Percentiles rank a stretch among this genome's conserved stretches.
These are phyloP conservation scores for Hymenopus coronatus DNA, from an alignment of 2,888 invertebrate species.

Conservation along the genomic window DNA sequence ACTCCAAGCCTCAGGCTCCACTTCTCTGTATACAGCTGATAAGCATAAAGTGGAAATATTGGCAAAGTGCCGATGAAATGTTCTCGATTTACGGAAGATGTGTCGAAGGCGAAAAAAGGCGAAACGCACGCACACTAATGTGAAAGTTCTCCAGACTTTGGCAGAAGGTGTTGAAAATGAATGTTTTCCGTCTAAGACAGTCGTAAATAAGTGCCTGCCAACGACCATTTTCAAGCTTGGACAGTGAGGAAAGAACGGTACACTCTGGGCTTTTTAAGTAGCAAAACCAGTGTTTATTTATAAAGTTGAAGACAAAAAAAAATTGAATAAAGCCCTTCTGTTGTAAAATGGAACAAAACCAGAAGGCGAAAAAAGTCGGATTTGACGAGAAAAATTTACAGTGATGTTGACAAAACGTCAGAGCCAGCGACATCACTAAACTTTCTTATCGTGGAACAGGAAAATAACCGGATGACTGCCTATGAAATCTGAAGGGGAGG, in stretches of 20 bases:
- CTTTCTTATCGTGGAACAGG: background rate
- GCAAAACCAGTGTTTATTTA: background rate
- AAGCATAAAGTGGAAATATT: background rate
- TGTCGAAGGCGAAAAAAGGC: background rate
- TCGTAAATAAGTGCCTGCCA: background rate
- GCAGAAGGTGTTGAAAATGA: background rate
- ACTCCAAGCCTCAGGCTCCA: background rate
- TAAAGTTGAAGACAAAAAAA: background rate
- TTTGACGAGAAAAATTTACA: background rate
- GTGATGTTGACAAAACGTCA: background rate
- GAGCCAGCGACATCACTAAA: background rate
- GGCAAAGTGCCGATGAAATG: background rate
- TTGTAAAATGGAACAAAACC: background rate
- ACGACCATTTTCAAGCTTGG: background rate
- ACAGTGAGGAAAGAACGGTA: background rate
- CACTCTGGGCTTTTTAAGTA: background rate
- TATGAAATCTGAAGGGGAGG: background rate
- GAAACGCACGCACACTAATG: background rate
- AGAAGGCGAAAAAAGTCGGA: background rate
- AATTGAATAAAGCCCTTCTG: too few relatives aligned
- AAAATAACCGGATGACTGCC: background rate
- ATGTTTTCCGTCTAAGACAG: background rate
- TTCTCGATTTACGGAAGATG: background rate
- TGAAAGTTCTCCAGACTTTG: background rate
- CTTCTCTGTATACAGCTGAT: background rate